A percentile compares a stretch with the other conserved stretches of the same genome.
Conservation (phyloP, 2,888 invertebrate genomes). For the Drosophila longiperda region DNA sequence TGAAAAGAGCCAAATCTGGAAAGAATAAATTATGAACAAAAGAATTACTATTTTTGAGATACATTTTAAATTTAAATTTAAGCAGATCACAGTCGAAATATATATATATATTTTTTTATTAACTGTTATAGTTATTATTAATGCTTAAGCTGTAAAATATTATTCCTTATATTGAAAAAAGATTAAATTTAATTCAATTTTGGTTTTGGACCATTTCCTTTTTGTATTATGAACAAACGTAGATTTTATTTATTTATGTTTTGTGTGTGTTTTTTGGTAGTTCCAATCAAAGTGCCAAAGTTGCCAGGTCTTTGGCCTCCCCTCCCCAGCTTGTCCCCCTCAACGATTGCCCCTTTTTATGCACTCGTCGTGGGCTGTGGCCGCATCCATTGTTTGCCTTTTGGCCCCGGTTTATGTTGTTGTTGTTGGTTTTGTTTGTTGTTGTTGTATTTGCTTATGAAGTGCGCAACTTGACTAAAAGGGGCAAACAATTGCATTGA, state of each 20-base stretch:
- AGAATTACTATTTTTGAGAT: neutral
- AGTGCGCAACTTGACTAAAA: conserved; percentile 83
- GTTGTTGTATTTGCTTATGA: conserved; percentile 79
- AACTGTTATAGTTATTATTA: neutral
- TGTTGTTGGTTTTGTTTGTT: conserved; percentile 39
- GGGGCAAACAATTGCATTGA: conserved; percentile 83
- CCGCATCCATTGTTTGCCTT: conserved; percentile 75
- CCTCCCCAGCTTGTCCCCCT: neutral
- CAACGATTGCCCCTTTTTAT: conserved; percentile 21
- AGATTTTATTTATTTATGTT: conserved; percentile 21
- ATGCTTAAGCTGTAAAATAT: neutral
- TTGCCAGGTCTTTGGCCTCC: conserved; percentile 30
- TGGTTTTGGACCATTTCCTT: conserved; percentile 8
- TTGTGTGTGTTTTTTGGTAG: conserved; percentile 37
- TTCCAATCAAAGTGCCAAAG: conserved; percentile 77
- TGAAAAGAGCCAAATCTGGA: neutral
- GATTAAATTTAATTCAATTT: neutral
- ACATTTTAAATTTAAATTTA: neutral
- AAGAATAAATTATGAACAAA: neutral
- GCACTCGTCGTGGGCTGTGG: conserved; percentile 52
- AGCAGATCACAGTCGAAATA: neutral
- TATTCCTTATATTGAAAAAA: neutral
- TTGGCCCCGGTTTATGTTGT: conserved; percentile 57
- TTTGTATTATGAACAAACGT: neutral
- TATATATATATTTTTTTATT: neutral